Conservation (phyloP, 2,888 invertebrate species). For the Tortrix viridana region DNA sequence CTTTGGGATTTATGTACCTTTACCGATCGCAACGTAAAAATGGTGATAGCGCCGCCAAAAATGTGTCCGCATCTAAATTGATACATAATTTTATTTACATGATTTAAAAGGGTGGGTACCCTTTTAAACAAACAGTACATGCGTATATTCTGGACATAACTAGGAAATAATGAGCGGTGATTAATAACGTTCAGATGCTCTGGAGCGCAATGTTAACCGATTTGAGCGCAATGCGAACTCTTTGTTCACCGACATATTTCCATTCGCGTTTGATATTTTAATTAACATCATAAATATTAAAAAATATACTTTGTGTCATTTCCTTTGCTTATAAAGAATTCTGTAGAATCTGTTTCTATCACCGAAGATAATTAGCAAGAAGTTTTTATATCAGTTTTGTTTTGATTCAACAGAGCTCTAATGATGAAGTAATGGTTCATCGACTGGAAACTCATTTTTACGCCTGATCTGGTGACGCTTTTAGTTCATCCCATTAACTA, state of each 20-base stretch:
- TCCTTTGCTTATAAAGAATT: not conserved
- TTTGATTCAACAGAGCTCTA: not conserved
- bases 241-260: slow-evolving; percentile 32
- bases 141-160: slow-evolving; percentile 37
- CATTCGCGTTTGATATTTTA: not conserved
- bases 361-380: too few species aligned
- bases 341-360: too few species aligned
- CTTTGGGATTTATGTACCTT: too few species aligned
- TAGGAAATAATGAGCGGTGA: slow-evolving; percentile 46
- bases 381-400: too few species aligned
- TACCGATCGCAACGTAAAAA: not conserved
- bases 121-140: slow-evolving; percentile 2
- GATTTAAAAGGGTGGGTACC: too few species aligned
- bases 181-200: slow-evolving; percentile 44
- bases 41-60: too few species aligned
- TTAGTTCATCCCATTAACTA: not conserved
- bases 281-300: not conserved
- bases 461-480: not conserved
- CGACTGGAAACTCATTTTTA: not conserved
- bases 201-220: slow-evolving; percentile 42
- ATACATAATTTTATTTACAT: too few species aligned
- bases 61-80: too few species aligned
- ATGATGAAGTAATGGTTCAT: not conserved
- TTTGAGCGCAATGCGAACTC: slow-evolving; percentile 31
- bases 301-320: not conserved